These are phyloP conservation scores for Gibbula magus DNA, from an alignment of 2,888 invertebrate genomes.

Conservation along the genomic window DNA sequence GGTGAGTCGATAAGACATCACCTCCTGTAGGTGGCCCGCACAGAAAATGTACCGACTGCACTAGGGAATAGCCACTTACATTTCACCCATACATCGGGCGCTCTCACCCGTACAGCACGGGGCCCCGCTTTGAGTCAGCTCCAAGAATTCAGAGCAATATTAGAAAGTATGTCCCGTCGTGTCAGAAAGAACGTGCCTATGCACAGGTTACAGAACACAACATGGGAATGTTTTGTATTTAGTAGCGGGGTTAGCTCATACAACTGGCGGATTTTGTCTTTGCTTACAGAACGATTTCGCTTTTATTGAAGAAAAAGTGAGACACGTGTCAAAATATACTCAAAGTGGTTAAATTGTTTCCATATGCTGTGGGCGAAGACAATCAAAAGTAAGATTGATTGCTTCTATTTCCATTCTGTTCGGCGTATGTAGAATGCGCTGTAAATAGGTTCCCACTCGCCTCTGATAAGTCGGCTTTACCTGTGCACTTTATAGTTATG, in stretches of 20 bases:
- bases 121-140: background rate
- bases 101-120: background rate
- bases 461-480: too few species aligned
- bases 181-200: background rate
- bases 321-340: slow-evolving; percentile 6
- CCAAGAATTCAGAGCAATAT: slow-evolving; percentile 15
- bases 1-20: too few species aligned
- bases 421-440: too few species aligned
- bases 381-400: too few species aligned
- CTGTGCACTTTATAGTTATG: too few species aligned
- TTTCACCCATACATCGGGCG: background rate
- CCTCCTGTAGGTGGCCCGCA: too few species aligned
- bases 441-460: too few species aligned
- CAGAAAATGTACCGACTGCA: background rate
- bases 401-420: too few species aligned
- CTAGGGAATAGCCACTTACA: background rate
- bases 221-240: background rate
- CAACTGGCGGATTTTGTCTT: too few species aligned
- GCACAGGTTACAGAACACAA: too few species aligned
- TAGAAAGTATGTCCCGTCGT: slow-evolving; percentile 2
- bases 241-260: too few species aligned
- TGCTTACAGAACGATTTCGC: background rate
- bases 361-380: too few species aligned
- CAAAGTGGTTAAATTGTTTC: slow-evolving; percentile 3
- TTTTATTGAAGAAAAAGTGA: background rate